Evolutionary conservation across 2,797 vertebrate species (phyloP).

Genomic region (Gobionotothen gibberifrons): DNA sequence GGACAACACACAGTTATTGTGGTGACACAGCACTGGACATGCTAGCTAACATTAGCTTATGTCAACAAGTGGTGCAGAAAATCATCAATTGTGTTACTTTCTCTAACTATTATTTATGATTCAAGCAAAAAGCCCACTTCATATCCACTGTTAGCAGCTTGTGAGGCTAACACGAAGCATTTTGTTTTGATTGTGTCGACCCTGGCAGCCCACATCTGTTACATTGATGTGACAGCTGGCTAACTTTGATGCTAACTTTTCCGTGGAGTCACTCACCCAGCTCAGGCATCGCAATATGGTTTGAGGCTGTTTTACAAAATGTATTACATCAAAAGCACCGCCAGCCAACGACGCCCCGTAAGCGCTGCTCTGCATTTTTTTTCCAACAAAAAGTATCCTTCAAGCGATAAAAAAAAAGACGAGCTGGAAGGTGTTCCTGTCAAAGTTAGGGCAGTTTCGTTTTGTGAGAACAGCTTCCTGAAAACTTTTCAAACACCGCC

Average conservation of each 20-base stretch:
- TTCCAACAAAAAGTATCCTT: neutral
- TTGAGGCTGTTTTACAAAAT: constrained; percentile 79
- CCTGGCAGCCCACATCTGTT: constrained; percentile 57
- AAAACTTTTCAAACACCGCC: constrained; percentile 62
- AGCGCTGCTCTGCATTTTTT: constrained; percentile 78
- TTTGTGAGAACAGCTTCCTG: constrained; percentile 58
- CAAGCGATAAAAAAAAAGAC: too few relatives aligned
- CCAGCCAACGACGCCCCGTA: constrained; percentile 85
- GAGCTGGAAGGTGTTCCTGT: neutral
- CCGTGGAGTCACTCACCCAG: constrained; percentile 80
- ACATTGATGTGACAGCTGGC: constrained; percentile 53
- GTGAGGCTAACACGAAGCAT: fast-evolving
- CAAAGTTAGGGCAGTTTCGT: constrained; percentile 44
- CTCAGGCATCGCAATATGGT: constrained; percentile 79
- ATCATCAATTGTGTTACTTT: neutral
- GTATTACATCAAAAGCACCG: constrained; percentile 75
- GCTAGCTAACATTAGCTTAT: constrained; percentile 32
- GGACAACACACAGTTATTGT: neutral
- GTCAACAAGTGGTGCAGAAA: constrained; percentile 1
- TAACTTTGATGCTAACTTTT: constrained; percentile 27
- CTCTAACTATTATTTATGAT: neutral
- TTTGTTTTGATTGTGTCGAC: fast-evolving
- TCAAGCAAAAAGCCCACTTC: fast-evolving
- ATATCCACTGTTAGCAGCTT: neutral
- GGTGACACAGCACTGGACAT: constrained; percentile 58